Conservation (phyloP, 2,888 invertebrate species). For the Rotaria magnacalcarata region DNA sequence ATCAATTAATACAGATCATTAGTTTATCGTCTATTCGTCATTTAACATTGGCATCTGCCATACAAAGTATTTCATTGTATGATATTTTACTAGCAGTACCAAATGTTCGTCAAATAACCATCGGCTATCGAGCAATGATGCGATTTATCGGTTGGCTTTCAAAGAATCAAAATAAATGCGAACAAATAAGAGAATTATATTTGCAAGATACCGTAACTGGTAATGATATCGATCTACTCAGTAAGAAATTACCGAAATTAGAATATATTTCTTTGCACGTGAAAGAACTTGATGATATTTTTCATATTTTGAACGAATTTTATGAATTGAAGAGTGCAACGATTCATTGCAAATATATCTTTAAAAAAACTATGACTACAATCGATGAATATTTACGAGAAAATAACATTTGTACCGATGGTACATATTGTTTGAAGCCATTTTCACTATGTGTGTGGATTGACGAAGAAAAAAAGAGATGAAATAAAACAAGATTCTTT, state of each 20-base stretch:
- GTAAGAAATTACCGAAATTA: neutral
- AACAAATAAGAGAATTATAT: neutral
- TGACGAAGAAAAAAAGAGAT: too few relatives aligned
- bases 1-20: neutral
- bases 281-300: neutral
- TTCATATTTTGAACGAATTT: neutral
- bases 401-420: neutral
- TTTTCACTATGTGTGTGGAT: too few relatives aligned
- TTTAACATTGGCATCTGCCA: neutral
- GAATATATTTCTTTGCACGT: neutral
- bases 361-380: neutral
- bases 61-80: neutral
- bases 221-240: neutral
- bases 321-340: neutral
- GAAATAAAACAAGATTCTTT: too few relatives aligned
- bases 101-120: neutral
- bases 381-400: neutral
- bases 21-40: neutral
- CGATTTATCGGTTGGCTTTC: neutral
- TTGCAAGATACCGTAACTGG: neutral
- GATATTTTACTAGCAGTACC: neutral
- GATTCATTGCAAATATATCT: neutral
- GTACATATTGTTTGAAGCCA: neutral
- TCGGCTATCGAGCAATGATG: neutral
- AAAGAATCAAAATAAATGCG: neutral